phyloP scores from a whole-genome alignment of 2,888 invertebrate species.

The Amphipyra tragopoginis region DNA sequence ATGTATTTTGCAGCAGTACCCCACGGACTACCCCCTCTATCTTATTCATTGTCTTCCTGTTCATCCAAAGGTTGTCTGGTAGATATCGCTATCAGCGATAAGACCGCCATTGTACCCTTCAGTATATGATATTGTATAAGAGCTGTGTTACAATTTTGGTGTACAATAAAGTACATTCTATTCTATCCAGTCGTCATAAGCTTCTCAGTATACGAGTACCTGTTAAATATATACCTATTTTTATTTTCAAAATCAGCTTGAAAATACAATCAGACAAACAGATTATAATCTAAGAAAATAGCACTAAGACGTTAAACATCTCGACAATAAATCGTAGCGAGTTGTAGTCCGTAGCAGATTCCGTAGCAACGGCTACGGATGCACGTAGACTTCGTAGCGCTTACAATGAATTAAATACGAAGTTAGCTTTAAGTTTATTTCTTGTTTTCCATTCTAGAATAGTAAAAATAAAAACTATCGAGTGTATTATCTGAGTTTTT shows the following conservation, averaged over 20 bases:
- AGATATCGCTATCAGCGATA: no score
- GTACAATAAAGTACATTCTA: no score
- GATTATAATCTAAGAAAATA: slow-evolving; percentile 21
- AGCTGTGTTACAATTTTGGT: no score
- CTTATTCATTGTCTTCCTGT: no score
- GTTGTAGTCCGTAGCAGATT: slow-evolving; percentile 43
- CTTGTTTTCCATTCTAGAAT: slow-evolving; percentile 9
- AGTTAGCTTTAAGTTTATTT: slow-evolving; percentile 37
- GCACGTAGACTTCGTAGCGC: slow-evolving; percentile 46
- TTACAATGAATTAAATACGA: slow-evolving; percentile 58
- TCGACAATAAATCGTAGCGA: slow-evolving; percentile 49
- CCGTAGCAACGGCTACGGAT: slow-evolving; percentile 50
- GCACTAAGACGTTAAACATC: slow-evolving; percentile 18
- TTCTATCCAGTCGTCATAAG: no score
- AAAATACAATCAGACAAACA: slow-evolving; percentile 4
- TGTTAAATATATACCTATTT: no score
- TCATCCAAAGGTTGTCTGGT: no score
- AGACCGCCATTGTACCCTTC: no score
- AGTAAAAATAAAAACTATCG: slow-evolving; percentile 4
- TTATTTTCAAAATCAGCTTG: background rate
- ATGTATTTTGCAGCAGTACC: no score
- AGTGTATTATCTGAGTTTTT: background rate
- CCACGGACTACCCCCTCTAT: no score
- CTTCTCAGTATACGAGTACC: no score
- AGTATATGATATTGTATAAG: no score